Evolutionary conservation across 2,113 vertebrate genomes (phyloP), one percentile per base, ranked within the genome.

Genomic region (Trogon melanurus): DNA sequence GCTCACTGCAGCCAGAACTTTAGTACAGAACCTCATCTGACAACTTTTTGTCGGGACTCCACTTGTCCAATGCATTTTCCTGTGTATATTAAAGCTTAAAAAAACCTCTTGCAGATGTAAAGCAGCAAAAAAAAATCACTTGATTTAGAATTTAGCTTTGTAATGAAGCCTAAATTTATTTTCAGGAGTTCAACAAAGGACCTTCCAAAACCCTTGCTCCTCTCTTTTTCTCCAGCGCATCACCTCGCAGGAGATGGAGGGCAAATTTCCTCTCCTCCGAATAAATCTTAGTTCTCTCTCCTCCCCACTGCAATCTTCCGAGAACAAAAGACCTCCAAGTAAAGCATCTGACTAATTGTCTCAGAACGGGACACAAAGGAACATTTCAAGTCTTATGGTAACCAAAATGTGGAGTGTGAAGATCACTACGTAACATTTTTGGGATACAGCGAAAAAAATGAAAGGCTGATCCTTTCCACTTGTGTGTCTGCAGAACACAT

Each of bases 301-400:
- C 21, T 85, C 21, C 21, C 4, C 27, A 81, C 4, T 4, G 0
- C 2, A 36, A 22, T 32, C 38, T 51, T 9, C 0, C 21, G 36
- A 67, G 44, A 67, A 66, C 3, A 70, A 29, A 73, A 62, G n/a
- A 22, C 30, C 60, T 61, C 26, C 7, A 36, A 82, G 21, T 23
- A 79, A 85, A 91, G 61, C 14, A 3, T 11, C 50, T 30, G 44
- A 84, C 27, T 82, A 54, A 72, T 41, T 72, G 38, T 78, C 78
- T 51, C 73, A 34, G 7, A 71, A 22, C 17, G 51, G 61, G 54
- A 76, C n/a, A 70, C 27, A 44, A 50, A 45, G 16, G 17, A 87
- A 64, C 44, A 26, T 30, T 91, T 85, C 70, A 84, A 81, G 17
- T 30, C 32, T 36, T 21, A 45, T 4, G 13, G 53, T 67, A 81